phyloP scores from a whole-genome alignment of 1,140 invertebrate genomes.

The Ceratosolen solmsi region DNA sequence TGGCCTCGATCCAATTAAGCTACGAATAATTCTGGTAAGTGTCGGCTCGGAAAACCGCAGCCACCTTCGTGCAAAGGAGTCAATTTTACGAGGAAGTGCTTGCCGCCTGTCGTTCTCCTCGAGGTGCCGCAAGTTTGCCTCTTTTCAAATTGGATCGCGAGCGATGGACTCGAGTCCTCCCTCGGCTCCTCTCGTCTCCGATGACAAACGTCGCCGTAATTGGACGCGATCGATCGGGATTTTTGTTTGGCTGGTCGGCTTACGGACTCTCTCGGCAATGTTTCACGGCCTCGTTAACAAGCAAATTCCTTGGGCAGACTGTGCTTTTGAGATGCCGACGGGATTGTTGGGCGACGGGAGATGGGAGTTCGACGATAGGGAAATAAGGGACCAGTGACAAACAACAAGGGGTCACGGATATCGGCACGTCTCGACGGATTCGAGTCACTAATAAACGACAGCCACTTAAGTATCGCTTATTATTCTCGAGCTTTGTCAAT shows the following conservation, averaged over 20 bases:
- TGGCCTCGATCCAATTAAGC: conserved; percentile 35
- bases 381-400: no score
- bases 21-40: neutral
- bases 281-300: no score
- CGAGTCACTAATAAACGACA: no score
- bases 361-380: no score
- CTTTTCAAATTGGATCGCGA: neutral
- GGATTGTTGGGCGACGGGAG: no score
- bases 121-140: neutral
- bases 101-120: neutral
- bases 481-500: no score
- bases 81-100: neutral
- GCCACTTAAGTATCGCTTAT: no score
- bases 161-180: no score
- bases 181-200: neutral
- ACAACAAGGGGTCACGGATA: no score
- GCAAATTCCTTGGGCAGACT: no score
- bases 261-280: neutral
- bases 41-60: neutral
- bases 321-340: no score
- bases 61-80: neutral
- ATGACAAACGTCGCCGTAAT: neutral
- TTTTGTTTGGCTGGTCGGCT: neutral
- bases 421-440: no score
- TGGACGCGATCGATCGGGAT: neutral